Percentiles rank a stretch among this genome's conserved stretches.
These are phyloP conservation scores for Pogoniulus pusillus DNA, from an alignment of 2,797 vertebrate genomes.

Conservation along the genomic window DNA sequence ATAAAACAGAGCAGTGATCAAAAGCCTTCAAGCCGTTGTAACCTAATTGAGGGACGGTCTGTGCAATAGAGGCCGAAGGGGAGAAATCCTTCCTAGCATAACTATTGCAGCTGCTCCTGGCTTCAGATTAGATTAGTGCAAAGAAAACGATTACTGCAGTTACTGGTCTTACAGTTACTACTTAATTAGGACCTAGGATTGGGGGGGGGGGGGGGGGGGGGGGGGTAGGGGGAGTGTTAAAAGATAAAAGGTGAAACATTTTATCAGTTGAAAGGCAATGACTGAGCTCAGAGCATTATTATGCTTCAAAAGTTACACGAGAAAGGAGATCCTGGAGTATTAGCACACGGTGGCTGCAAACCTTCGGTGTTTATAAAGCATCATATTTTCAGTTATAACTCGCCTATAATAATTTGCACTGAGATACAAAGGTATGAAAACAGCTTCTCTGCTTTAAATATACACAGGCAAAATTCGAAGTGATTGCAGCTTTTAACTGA, in stretches of 20 bases:
- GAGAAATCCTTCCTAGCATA: background rate
- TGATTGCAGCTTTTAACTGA: background rate
- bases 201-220: background rate
- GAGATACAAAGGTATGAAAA: background rate
- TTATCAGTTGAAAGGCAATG: background rate
- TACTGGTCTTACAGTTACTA: background rate
- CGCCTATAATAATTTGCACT: background rate
- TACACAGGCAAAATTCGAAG: background rate
- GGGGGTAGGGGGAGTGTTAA: background rate
- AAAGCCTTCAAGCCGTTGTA: slow-evolving; percentile 3
- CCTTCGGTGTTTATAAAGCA: background rate
- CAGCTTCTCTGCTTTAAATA: background rate
- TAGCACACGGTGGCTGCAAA: background rate
- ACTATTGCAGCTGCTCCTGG: background rate
- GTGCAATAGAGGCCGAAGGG: background rate
- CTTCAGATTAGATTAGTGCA: slow-evolving; percentile 41
- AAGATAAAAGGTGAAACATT: background rate
- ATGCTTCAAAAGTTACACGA: background rate
- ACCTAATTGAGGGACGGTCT: slow-evolving; percentile 9
- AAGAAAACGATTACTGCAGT: background rate
- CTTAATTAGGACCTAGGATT: slow-evolving; percentile 26
- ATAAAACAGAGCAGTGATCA: background rate
- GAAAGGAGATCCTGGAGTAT: background rate
- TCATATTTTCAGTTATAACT: background rate
- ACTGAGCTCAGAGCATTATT: background rate